Percentiles rank a stretch among this genome's conserved stretches.
phyloP scores from a whole-genome alignment of 2,113 vertebrate genomes.

The Puffinus mauretanicus region DNA sequence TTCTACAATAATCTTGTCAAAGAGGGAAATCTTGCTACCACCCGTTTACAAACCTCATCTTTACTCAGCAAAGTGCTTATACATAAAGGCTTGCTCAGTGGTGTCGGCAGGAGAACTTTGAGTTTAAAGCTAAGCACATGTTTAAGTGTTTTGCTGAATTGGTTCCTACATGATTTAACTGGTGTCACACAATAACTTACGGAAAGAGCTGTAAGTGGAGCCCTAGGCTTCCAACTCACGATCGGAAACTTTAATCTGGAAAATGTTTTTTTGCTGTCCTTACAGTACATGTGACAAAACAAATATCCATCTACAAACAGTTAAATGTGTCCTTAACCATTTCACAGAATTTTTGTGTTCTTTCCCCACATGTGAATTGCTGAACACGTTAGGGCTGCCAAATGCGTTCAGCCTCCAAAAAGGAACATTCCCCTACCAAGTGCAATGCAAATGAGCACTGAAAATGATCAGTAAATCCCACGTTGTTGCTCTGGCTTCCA shows the following conservation, averaged over 20 bases:
- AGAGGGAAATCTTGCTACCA: not conserved
- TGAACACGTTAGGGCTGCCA: slow-evolving; percentile 1
- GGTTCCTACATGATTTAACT: not conserved
- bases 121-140: not conserved
- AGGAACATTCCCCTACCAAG: slow-evolving; percentile 3
- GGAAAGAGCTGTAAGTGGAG: not conserved
- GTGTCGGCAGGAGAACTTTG: not conserved
- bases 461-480: slow-evolving; percentile 20
- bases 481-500: not conserved
- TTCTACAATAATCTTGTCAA: not conserved
- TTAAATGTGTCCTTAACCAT: not conserved
- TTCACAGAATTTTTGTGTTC: slow-evolving; percentile 14
- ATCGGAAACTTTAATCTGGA: not conserved
- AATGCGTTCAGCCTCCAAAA: slow-evolving; percentile 17
- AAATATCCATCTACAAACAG: not conserved
- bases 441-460: not conserved
- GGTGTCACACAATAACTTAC: not conserved
- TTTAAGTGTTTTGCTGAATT: not conserved
- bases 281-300: not conserved
- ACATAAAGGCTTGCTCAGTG: not conserved
- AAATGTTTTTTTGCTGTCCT: not conserved
- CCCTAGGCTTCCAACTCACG: not conserved
- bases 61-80: not conserved
- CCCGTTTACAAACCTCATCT: not conserved
- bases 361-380: not conserved